Base-by-base conservation (phyloP, 2,797 vertebrate genomes). In the Gallinago nigripennis region DNA sequence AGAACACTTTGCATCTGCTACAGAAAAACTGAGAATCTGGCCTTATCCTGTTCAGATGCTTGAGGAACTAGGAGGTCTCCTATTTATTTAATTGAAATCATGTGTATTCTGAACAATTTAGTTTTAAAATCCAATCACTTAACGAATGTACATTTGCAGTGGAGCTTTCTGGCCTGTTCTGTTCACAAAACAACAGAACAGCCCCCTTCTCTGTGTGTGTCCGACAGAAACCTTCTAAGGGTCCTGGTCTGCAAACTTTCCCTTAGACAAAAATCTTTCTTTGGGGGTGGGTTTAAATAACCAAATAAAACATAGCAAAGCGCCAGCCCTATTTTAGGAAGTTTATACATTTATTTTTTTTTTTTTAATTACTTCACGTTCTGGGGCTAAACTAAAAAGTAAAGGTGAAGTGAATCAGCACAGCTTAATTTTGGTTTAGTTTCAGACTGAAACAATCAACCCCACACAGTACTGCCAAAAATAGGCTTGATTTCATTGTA, bases 221-320 rank as follows among this genome's bases (percentile, higher is more conserved):
- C 35, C 1, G 1, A 4, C 16, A 82, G 35, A 57, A 60, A 50
- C 57, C 56, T 70, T 58, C 72, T 79, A 0, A 80, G 86, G 48
- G 69, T 77, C 90, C 73, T 12, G 3, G 46, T 72, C 86, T 82
- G 72, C 69, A 93, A 89, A 94, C 61, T 90, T 83, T 21, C 41
- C 50, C 77, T 48, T 45, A 39, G 61, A 58, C 57, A 77, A 88
- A 80, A 43, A 12, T 46, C 21, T 57, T 70, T 31, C 69, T 82
- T 90, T 70, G 66, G 48, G 94, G 46, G 66, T 51, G 82, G 81
- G 85, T 77, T 89, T 87, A 80, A 86, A 41, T 54, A 86, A 82
- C 75, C 60, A 86, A 91, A 69, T 88, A 48, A 46, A 86, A 35
- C 3, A 16, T 37, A 21, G 82, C 71, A 86, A 88, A 78, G 58